Evolutionary conservation across 2,797 vertebrate genomes (phyloP).

Genomic region (Nannoperca obscura): DNA sequence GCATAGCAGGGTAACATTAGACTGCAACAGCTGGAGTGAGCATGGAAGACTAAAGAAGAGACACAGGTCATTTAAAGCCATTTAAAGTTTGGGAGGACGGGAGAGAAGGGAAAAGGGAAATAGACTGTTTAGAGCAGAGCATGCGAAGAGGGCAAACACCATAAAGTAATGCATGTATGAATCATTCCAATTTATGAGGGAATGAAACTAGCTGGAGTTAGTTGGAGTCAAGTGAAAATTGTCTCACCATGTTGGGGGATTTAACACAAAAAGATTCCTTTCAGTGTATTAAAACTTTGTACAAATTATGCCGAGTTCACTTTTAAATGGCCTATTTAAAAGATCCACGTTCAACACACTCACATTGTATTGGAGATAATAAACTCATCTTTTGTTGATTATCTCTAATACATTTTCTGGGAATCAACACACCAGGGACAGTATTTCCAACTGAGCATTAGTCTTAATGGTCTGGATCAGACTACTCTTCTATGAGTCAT

Average conservation of each 20-base stretch:
- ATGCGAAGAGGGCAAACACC: conserved; percentile 14
- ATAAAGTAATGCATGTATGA: conserved; percentile 1
- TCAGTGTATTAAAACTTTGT: neutral
- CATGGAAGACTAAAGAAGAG: conserved; percentile 22
- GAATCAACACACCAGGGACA: conserved; percentile 29
- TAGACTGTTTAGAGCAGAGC: conserved; percentile 15
- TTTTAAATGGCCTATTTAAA: conserved; percentile 5
- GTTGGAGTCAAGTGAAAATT: neutral
- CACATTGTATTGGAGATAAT: neutral
- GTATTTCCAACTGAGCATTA: conserved; percentile 24
- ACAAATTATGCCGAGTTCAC: neutral
- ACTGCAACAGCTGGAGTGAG: conserved; percentile 30
- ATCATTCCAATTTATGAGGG: neutral
- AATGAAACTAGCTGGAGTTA: neutral
- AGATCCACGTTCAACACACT: neutral
- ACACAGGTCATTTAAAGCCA: conserved; percentile 37
- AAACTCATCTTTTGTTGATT: conserved; percentile 21
- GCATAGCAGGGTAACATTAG: conserved; percentile 30
- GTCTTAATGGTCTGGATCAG: conserved; percentile 32
- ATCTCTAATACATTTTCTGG: conserved; percentile 35
- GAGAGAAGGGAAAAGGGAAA: conserved; percentile 33
- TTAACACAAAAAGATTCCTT: conserved; percentile 5
- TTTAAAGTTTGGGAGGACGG: conserved; percentile 14
- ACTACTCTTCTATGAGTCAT: conserved; percentile 46
- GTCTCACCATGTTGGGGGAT: neutral